These are phyloP conservation scores for Notoglanidium macrostoma DNA, from an alignment of 2,797 vertebrate genomes.

Conservation along the genomic window DNA sequence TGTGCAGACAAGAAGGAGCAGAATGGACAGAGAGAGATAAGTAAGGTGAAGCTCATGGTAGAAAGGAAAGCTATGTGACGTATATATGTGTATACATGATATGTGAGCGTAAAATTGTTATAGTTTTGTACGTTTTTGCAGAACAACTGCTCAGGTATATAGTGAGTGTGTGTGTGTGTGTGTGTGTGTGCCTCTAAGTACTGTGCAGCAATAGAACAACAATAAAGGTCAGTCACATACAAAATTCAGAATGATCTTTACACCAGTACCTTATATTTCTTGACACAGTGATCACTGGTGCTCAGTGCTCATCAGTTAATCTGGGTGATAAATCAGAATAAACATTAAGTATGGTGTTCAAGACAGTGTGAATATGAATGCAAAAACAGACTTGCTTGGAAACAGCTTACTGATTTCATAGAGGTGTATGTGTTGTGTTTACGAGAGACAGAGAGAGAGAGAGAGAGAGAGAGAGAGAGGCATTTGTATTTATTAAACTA, in stretches of 20 bases:
- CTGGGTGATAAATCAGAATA: background rate
- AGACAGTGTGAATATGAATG: background rate
- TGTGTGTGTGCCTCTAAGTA: background rate
- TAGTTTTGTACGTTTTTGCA: background rate
- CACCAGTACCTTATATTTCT: background rate
- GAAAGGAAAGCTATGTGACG: background rate
- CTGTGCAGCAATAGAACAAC: background rate
- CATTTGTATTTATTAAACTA: slow-evolving; percentile 28
- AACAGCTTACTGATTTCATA: background rate
- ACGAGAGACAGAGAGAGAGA: slow-evolving; percentile 6
- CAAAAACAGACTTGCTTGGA: background rate
- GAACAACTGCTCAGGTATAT: background rate
- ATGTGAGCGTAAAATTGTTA: background rate
- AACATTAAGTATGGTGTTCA: background rate
- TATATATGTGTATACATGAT: too few relatives aligned
- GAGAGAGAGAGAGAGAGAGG: background rate
- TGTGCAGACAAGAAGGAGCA: background rate
- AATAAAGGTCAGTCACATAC: background rate
- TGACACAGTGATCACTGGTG: background rate
- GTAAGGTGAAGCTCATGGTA: background rate
- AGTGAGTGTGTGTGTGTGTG: background rate
- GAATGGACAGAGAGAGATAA: slow-evolving; percentile 7
- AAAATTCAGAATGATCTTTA: background rate
- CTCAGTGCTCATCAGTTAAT: background rate
- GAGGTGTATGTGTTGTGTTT: background rate